Conservation (phyloP, 2,113 vertebrate species). For the Xiphias gladius region DNA sequence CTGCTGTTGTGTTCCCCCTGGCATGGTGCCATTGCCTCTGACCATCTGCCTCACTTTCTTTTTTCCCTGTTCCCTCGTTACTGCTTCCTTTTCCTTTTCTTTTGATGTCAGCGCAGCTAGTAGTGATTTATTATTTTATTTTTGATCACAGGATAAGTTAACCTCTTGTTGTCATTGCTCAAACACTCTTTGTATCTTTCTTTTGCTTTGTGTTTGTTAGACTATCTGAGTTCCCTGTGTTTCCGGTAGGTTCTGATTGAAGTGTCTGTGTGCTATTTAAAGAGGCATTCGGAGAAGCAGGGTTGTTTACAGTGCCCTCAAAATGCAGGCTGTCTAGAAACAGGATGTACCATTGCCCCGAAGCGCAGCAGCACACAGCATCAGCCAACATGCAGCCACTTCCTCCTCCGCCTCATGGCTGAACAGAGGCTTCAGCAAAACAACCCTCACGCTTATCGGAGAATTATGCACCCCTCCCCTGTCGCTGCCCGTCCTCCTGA, state of each 20-base stretch:
- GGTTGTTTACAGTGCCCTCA: slow-evolving; percentile 75
- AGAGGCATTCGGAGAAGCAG: slow-evolving; percentile 65
- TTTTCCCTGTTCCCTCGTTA: slow-evolving; percentile 3
- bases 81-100: slow-evolving; percentile 18
- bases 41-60: slow-evolving; percentile 72
- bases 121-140: slow-evolving; percentile 27
- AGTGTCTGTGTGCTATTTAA: slow-evolving; percentile 79
- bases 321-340: slow-evolving; percentile 79
- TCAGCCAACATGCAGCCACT: slow-evolving; percentile 67
- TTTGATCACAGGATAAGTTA: slow-evolving; percentile 27
- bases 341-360: slow-evolving; percentile 78
- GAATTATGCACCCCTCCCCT: slow-evolving; percentile 76
- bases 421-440: slow-evolving; percentile 76
- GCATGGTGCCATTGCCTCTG: slow-evolving; percentile 57
- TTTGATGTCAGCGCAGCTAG: slow-evolving; percentile 37
- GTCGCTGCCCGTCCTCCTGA: slow-evolving; percentile 66
- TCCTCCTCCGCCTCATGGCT: slow-evolving; percentile 69
- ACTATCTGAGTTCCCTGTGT: slow-evolving; percentile 32
- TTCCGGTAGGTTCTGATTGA: slow-evolving; percentile 58
- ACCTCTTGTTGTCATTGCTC: slow-evolving; percentile 7
- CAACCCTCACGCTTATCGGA: slow-evolving; percentile 83
- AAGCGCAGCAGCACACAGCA: slow-evolving; percentile 66
- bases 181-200: not conserved
- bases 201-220: slow-evolving; percentile 27
- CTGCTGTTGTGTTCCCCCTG: slow-evolving; percentile 67